Base-by-base conservation (phyloP, 2,888 invertebrate species). In the Caprella mutica region DNA sequence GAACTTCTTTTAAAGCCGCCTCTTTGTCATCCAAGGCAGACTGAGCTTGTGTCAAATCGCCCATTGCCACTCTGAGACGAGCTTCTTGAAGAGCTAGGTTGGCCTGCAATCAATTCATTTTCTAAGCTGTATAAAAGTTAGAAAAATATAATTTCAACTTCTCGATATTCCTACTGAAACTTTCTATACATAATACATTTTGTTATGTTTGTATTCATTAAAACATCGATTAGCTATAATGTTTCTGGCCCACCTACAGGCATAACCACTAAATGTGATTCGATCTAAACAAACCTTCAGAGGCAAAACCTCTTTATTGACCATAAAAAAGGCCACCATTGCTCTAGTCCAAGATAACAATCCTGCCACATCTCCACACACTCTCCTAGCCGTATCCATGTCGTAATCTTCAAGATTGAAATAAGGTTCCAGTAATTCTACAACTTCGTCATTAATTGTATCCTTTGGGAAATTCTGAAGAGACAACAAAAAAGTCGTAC, bases 361-460 rank as follows among this genome's bases (percentile, higher is more conserved):
- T 2, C 96, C 96, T 14, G 96, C 93, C 0, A 96, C 94, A 70
- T 96, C 94, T 54, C 94, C 94, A 71, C 94, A 96, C 4, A 94
- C 94, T 65, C 93, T 78, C 70, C 90, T 85, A 0, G 96, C 96
- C 55, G 86, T 92, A 69, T 96, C 94, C 86, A 94, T 88, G 70
- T 89, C 91, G 72, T 94, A 96, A 72, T 96, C 94, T 69, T 75
- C 75, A 72, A 72, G 72, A 42, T 55, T 83, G 68, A 92, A 89
- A 72, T 93, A 96, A 0, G 93, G 92, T 66, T 83, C 79, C 55
- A 96, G 74, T 60, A 94, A 78, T 71, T 96, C 96, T 8, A 96
- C 89, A 83, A 94, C 93, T 76, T 96, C 96, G 69, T 90, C 92
- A 72, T 93, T 96, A 61, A 96, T 94, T 8, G 89, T 87, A 70